Percentiles rank a stretch among this genome's conserved stretches.
These are phyloP conservation scores for Sarcophilus harrisii DNA, from an alignment of 2,797 vertebrate genomes.

Conservation along the genomic window DNA sequence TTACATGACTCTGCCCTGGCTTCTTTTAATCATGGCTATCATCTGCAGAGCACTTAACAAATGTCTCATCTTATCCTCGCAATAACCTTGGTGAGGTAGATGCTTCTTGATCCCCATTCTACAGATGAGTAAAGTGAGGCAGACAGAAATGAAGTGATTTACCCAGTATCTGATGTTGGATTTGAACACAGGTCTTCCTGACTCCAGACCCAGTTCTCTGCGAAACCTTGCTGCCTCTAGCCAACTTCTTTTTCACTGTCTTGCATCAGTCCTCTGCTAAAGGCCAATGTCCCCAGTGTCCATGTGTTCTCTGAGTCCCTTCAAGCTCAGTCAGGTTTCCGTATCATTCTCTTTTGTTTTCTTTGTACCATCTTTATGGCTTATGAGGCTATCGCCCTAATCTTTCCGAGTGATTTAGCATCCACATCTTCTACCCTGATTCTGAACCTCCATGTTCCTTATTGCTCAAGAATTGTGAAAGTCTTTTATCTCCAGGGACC, in stretches of 20 bases:
- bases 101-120: neutral
- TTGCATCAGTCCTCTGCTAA: slow-evolving; percentile 12
- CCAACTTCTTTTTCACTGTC: neutral
- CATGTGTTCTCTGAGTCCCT: slow-evolving; percentile 29
- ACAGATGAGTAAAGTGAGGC: neutral
- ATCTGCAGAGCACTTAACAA: neutral
- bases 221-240: neutral
- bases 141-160: neutral
- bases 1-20: neutral
- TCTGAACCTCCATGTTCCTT: neutral
- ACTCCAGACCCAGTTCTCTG: neutral
- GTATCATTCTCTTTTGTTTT: neutral
- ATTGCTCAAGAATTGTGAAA: slow-evolving; percentile 16
- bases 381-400: slow-evolving; percentile 40
- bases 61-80: neutral
- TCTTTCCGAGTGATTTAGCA: slow-evolving; percentile 16
- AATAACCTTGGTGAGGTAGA: neutral
- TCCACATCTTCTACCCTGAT: slow-evolving; percentile 11
- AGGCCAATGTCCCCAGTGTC: slow-evolving; percentile 8
- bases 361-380: neutral
- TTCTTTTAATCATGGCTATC: slow-evolving; percentile 32
- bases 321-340: neutral
- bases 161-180: neutral
- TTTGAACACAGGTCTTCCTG: neutral
- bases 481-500: slow-evolving; percentile 13